These are phyloP conservation scores for Cottoperca gobio DNA, from an alignment of 2,797 vertebrate species.

Conservation along the genomic window DNA sequence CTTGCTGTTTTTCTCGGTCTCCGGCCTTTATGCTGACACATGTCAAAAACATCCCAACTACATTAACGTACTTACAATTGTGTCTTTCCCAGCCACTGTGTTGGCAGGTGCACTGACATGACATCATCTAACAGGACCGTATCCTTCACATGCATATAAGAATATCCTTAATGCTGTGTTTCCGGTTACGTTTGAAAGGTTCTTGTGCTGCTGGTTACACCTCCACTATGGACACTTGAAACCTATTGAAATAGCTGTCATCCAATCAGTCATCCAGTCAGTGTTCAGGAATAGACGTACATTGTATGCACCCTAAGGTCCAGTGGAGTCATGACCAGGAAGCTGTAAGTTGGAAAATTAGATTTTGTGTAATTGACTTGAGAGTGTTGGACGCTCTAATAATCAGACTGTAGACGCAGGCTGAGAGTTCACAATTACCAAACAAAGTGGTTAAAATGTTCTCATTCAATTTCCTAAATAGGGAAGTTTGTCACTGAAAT, in stretches of 20 bases:
- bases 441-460: background rate
- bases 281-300: slow-evolving; percentile 22
- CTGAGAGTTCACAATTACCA: background rate
- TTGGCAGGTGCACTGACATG: background rate
- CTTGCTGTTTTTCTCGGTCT: too few relatives aligned
- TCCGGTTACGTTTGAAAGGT: slow-evolving; percentile 7
- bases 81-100: background rate
- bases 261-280: slow-evolving; percentile 7
- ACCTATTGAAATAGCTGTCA: slow-evolving; percentile 4
- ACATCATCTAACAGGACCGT: background rate
- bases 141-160: background rate
- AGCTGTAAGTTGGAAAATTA: background rate
- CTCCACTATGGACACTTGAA: background rate
- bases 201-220: slow-evolving; percentile 16
- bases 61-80: too few relatives aligned
- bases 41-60: too few relatives aligned
- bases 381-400: background rate
- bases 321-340: background rate
- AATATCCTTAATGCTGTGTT: slow-evolving; percentile 1
- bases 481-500: too few relatives aligned
- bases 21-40: too few relatives aligned
- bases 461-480: too few relatives aligned
- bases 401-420: background rate
- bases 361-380: slow-evolving; percentile 5
- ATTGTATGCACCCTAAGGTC: background rate